These are phyloP conservation scores for Deroplatys truncata DNA, from an alignment of 2,888 invertebrate species.

Conservation along the genomic window DNA sequence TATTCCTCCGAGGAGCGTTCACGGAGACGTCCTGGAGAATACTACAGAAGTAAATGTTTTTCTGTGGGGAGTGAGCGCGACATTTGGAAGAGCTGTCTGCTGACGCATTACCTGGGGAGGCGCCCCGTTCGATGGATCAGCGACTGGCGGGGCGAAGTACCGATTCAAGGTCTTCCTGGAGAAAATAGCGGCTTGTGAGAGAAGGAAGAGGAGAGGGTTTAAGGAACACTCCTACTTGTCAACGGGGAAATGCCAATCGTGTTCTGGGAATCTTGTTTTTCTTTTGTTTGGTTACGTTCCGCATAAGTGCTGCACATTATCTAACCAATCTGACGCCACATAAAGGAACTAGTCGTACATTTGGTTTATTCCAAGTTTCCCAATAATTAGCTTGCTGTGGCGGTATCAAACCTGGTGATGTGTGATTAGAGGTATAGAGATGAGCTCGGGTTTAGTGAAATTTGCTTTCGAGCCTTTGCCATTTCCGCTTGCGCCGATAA, in stretches of 20 bases:
- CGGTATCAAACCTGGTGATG: too few relatives aligned
- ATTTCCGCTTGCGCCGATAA: too few relatives aligned
- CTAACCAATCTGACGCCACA: neutral
- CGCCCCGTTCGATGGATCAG: slow-evolving; percentile 9
- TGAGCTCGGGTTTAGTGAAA: too few relatives aligned
- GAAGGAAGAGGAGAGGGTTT: neutral
- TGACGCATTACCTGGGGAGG: slow-evolving; percentile 21
- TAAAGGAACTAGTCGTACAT: too few relatives aligned
- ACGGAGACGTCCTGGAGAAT: neutral
- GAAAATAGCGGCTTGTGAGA: neutral
- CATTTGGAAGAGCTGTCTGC: slow-evolving; percentile 4
- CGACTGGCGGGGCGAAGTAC: slow-evolving; percentile 24
- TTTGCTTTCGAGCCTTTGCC: too few relatives aligned
- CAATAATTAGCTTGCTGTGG: too few relatives aligned
- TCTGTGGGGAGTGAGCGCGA: neutral
- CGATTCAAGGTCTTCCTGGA: slow-evolving; percentile 22
- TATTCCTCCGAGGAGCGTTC: too few relatives aligned
- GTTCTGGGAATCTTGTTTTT: neutral
- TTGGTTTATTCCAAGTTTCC: too few relatives aligned
- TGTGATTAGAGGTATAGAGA: too few relatives aligned
- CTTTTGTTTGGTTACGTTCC: neutral
- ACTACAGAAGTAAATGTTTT: neutral
- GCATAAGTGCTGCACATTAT: neutral
- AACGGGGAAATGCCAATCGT: slow-evolving; percentile 10
- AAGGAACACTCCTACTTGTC: neutral